Evolutionary conservation across 1,140 invertebrate species (phyloP), one percentile per base, ranked within the genome.

Genomic region (Yoshiicerus persimilis): DNA sequence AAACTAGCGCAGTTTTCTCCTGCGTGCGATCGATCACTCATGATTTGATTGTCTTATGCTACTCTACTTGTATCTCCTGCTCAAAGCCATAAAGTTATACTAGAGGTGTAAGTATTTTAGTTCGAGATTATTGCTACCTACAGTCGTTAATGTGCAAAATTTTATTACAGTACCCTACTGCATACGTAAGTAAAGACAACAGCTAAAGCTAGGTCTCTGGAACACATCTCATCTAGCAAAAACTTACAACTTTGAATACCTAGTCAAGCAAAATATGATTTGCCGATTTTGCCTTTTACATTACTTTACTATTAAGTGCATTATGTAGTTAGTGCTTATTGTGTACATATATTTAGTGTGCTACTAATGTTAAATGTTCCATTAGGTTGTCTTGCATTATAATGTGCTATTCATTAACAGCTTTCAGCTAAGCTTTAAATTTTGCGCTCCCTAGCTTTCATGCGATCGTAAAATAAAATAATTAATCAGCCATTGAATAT

Each of bases 1-100:
- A 80, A 80, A 80, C 75, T 80, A 80, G 75, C 75, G 75, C 75
- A 80, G 75, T 80, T 80, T 80, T 80, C 75, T 80, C 75, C 75
- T 80, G 75, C 75, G 34, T 80, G 75, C 34, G 13, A 80, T 80
- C 75, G 75, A 80, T 80, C 75, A 80, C 38, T 80, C 75, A 80
- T 80, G 75, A 80, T 80, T 80, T 80, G 75, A 38, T 38, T 80
- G 75, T 80, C 75, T 80, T 80, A 80, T 27, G 25, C 9, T 30
- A 70, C 25, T 70, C 9, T 13, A 70, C 66, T 27, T 30, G 16
- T 25, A 30, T 56, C 25, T 6, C 8, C 13, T 30, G 64, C 27
- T 70, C 27, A 30, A 27, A n/a, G 9, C 23, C 9, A 70, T 25
- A 70, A n/a, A n/a, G n/a, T n/a, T n/a, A 6, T 70, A 13, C 64